Conservation (phyloP, 2,797 vertebrate genomes). For the Lindbergichthys nudifrons region DNA sequence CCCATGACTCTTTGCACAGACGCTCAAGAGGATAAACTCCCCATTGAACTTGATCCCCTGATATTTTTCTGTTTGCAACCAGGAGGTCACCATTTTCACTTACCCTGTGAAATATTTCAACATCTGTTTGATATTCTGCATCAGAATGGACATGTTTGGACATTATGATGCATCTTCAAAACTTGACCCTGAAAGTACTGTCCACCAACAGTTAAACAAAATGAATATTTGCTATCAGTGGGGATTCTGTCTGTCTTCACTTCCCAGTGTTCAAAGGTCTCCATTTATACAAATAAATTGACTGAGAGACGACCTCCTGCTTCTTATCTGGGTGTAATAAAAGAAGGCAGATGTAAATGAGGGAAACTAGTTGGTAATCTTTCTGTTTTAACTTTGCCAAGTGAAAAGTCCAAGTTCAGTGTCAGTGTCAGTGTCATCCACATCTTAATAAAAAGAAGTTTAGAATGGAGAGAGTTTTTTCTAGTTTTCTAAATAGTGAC, state of each 20-base stretch:
- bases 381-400: constrained; percentile 42
- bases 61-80: too few relatives aligned
- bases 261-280: constrained; percentile 25
- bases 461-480: constrained; percentile 18
- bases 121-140: not conserved
- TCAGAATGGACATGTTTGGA: not conserved
- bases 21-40: not conserved
- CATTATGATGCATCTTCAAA: not conserved
- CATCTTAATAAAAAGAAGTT: constrained; percentile 17
- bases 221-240: constrained; percentile 7
- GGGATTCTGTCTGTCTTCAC: constrained; percentile 7
- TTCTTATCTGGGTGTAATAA: constrained; percentile 16
- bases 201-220: not conserved
- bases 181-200: not conserved
- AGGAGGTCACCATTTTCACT: not conserved
- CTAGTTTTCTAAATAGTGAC: not conserved
- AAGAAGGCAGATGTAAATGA: constrained; percentile 20
- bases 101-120: not conserved
- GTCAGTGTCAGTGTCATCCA: constrained; percentile 15
- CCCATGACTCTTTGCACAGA: not conserved
- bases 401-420: constrained; percentile 22
- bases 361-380: constrained; percentile 5
- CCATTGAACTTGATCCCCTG: not conserved
- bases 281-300: constrained; percentile 37
- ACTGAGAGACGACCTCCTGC: constrained; percentile 15